phyloP scores from a whole-genome alignment of 2,797 vertebrate genomes.

The Dermochelys coriacea region DNA sequence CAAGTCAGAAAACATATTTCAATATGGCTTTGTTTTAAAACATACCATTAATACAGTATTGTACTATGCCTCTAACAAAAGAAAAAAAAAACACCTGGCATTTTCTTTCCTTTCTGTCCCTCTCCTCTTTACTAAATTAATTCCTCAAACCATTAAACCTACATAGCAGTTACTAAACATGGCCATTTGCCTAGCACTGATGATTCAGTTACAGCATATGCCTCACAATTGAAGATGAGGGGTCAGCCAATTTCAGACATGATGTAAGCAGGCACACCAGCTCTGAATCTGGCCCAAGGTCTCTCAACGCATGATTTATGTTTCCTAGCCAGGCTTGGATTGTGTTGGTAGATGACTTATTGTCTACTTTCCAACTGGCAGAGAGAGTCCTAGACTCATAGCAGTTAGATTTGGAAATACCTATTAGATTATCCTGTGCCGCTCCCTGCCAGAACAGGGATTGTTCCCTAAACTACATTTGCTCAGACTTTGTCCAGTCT shows the following conservation, averaged over 20 bases:
- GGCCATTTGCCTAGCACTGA: not conserved
- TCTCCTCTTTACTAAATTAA: not conserved
- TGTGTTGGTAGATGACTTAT: not conserved
- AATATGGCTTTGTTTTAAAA: not conserved
- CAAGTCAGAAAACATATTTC: not conserved
- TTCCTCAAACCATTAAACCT: not conserved
- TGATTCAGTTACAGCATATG: not conserved
- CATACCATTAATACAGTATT: not conserved
- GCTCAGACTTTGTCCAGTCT: not conserved
- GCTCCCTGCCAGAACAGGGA: not conserved
- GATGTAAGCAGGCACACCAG: not conserved
- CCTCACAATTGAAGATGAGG: not conserved
- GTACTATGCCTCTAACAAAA: not conserved
- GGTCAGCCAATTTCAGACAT: not conserved
- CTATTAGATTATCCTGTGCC: slow-evolving; percentile 4
- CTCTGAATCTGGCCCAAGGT: not conserved
- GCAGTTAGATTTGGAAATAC: not conserved
- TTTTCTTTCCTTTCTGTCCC: not conserved
- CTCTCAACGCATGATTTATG: not conserved
- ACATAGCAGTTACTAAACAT: not conserved
- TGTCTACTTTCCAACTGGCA: not conserved
- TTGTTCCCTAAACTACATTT: not conserved
- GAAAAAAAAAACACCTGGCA: not conserved
- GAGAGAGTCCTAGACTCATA: not conserved
- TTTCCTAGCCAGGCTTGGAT: not conserved